Evolutionary conservation across 2,113 vertebrate genomes (phyloP).

Genomic region (Leptocoma aspasia): DNA sequence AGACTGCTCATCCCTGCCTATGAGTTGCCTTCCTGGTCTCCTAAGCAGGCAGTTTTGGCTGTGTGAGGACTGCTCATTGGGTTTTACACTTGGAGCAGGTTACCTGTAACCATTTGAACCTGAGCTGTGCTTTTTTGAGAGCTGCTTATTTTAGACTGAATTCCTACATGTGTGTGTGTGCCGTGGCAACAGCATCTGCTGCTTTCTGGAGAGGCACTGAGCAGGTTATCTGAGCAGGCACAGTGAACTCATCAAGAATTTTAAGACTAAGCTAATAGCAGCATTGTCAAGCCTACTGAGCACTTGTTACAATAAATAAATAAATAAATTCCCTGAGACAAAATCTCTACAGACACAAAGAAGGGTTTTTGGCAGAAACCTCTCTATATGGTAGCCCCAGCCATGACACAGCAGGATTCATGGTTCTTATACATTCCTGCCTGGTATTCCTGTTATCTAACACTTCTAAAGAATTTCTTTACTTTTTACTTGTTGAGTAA

Average conservation of each 20-base stretch:
- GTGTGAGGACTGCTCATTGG: rapidly evolving
- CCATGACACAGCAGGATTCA: not conserved
- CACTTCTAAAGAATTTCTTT: not conserved
- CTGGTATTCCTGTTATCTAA: not conserved
- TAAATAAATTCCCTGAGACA: not conserved
- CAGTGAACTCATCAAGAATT: not conserved
- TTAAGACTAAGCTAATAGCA: not conserved
- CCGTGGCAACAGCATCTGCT: not conserved
- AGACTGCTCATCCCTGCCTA: not conserved
- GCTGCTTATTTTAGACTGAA: not conserved
- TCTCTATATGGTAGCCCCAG: not conserved
- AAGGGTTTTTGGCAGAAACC: not conserved
- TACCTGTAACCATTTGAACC: not conserved
- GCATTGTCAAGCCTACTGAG: not conserved
- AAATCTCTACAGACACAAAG: not conserved
- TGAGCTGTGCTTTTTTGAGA: not conserved
- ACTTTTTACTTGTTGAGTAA: not conserved
- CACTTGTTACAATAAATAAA: not conserved
- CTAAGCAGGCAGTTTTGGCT: not conserved
- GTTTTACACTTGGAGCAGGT: not conserved
- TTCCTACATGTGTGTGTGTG: not conserved
- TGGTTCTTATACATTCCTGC: not conserved
- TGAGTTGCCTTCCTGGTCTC: not conserved
- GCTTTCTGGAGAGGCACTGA: not conserved
- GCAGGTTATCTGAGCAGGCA: not conserved